phyloP scores from a whole-genome alignment of 2,888 invertebrate genomes.

The Limnephilus lunatus region DNA sequence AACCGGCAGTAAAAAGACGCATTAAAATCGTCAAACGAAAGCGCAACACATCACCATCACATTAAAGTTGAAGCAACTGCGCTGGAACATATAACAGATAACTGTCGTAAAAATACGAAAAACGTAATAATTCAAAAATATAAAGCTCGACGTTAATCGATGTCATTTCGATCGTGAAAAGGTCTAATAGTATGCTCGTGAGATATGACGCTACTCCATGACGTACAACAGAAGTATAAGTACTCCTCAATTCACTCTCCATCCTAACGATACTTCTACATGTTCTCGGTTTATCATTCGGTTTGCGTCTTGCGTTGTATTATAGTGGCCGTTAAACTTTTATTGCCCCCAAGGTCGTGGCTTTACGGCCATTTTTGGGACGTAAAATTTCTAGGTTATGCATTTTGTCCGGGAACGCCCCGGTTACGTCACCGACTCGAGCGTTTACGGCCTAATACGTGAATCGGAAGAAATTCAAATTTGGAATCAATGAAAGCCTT shows the following conservation, averaged over 20 bases:
- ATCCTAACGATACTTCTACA: slow-evolving; percentile 36
- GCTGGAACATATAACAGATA: background rate
- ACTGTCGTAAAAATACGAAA: slow-evolving; percentile 32
- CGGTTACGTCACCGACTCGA: slow-evolving; percentile 40
- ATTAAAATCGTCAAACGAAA: slow-evolving; percentile 23
- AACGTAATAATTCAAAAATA: slow-evolving; percentile 28
- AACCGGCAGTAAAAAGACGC: slow-evolving; percentile 10
- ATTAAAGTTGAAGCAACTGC: background rate
- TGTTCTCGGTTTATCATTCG: slow-evolving; percentile 60
- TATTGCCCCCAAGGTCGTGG: slow-evolving; percentile 78
- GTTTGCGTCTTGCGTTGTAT: slow-evolving; percentile 58
- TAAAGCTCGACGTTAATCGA: slow-evolving; percentile 12
- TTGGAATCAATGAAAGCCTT: slow-evolving; percentile 9
- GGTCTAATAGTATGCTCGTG: slow-evolving; percentile 8
- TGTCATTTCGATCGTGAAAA: slow-evolving; percentile 18
- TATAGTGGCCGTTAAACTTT: slow-evolving; percentile 76
- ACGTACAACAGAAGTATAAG: background rate
- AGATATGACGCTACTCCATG: slow-evolving; percentile 7
- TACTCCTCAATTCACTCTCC: slow-evolving; percentile 19
- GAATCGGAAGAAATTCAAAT: slow-evolving; percentile 42
- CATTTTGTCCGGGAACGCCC: slow-evolving; percentile 52
- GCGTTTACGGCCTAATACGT: slow-evolving; percentile 33
- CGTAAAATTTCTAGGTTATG: slow-evolving; percentile 65
- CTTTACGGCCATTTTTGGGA: slow-evolving; percentile 79
- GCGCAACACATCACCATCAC: slow-evolving; percentile 8